Percentiles rank a stretch among this genome's conserved stretches.
Evolutionary conservation across 2,797 vertebrate species (phyloP).

Genomic region (Phalanger gymnotis): DNA sequence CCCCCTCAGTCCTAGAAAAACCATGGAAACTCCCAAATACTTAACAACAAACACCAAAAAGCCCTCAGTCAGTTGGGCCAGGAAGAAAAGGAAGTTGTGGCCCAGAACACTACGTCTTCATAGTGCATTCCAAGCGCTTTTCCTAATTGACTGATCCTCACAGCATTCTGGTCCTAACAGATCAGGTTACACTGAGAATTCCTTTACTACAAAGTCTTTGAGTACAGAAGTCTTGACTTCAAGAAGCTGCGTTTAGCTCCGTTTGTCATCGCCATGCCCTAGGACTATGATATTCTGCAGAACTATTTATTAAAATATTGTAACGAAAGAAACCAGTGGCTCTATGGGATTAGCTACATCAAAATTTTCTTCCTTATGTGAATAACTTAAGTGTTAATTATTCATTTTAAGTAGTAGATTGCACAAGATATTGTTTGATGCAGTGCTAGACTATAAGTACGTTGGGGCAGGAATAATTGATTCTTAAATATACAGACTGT

Average conservation of each 20-base stretch:
- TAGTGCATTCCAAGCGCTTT: not conserved
- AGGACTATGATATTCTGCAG: slow-evolving; percentile 1
- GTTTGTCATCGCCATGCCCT: not conserved
- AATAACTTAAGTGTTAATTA: slow-evolving; percentile 25
- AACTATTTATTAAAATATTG: slow-evolving; percentile 5
- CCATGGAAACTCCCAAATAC: not conserved
- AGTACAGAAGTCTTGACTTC: not conserved
- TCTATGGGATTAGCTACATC: slow-evolving; percentile 21
- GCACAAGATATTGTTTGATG: not conserved
- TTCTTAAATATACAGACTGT: slow-evolving; percentile 1
- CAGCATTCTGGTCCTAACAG: not conserved
- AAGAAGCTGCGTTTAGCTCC: not conserved
- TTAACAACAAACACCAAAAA: not conserved
- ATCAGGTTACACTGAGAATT: not conserved
- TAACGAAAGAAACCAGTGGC: not conserved
- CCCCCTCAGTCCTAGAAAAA: not conserved
- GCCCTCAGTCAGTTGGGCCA: not conserved
- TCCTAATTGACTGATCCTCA: not conserved
- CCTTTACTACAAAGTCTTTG: not conserved
- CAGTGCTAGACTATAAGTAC: not conserved
- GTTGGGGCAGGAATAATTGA: not conserved
- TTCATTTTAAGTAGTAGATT: slow-evolving; percentile 12
- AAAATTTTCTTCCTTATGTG: not conserved
- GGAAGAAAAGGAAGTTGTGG: not conserved
- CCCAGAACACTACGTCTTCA: not conserved